Conservation (phyloP, 1,140 invertebrate genomes). For the Teleogryllus occipitalis region DNA sequence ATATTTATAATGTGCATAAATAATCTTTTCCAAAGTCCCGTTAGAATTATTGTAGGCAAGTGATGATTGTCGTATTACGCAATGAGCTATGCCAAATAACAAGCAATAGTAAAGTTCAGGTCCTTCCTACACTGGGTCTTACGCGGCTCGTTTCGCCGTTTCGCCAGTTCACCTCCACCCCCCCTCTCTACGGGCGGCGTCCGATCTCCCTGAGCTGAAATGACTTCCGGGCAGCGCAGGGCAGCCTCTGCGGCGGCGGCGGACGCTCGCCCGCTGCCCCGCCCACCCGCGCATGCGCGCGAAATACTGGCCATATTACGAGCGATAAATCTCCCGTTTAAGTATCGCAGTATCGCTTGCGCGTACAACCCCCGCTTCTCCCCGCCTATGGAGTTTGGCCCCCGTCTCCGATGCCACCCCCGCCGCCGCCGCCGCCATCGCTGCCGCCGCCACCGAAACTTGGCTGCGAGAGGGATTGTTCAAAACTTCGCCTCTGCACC, state of each 20-base stretch:
- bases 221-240: background rate
- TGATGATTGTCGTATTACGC: no score
- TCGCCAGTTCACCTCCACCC: no score
- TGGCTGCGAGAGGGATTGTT: background rate
- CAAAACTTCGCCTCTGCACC: background rate
- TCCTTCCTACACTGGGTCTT: no score
- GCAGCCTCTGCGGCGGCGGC: no score
- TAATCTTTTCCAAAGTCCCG: no score
- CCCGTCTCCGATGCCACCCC: background rate
- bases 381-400: background rate
- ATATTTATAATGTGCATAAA: no score
- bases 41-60: no score
- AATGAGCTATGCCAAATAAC: no score
- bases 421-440: no score
- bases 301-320: background rate
- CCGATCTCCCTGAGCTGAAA: background rate
- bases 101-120: no score
- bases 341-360: background rate
- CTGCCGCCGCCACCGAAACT: background rate
- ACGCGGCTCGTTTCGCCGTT: no score
- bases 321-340: slow-evolving; percentile 1
- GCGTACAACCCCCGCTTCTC: background rate
- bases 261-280: no score
- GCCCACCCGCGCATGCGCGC: background rate
- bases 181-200: background rate